Percentiles rank a stretch among this genome's conserved stretches.
phyloP scores from a whole-genome alignment of 2,113 vertebrate genomes.

The Chunga burmeisteri region DNA sequence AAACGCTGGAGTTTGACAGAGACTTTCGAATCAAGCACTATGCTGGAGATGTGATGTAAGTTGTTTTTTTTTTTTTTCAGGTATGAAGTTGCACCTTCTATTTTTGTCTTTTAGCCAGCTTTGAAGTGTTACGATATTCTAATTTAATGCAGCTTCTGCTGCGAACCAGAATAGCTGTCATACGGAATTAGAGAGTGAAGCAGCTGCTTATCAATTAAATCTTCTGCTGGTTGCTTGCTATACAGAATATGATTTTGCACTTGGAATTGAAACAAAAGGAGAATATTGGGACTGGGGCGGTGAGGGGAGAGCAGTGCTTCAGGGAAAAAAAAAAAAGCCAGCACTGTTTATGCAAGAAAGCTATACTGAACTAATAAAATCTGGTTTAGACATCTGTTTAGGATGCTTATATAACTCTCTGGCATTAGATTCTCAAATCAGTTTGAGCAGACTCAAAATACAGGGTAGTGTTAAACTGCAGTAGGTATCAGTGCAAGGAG shows the following conservation, averaged over 20 bases:
- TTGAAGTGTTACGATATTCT: not conserved
- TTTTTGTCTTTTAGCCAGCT: not conserved
- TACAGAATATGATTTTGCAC: not conserved
- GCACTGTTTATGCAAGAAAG: not conserved
- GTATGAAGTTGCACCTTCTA: not conserved
- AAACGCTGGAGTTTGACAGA: conserved; percentile 91
- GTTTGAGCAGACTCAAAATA: not conserved
- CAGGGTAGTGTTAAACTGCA: not conserved
- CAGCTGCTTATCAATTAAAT: not conserved
- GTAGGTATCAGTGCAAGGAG: not conserved
- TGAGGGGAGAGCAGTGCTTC: not conserved
- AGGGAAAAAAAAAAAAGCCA: not conserved
- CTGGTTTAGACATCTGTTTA: not conserved
- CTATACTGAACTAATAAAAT: not conserved
- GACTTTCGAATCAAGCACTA: conserved; percentile 96
- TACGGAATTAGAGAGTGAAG: not conserved
- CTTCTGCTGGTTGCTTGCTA: not conserved
- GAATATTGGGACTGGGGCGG: not conserved
- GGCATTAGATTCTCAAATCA: not conserved
- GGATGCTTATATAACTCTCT: not conserved
- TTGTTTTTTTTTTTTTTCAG: not conserved
- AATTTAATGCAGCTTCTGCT: not conserved
- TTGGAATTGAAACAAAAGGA: not conserved
- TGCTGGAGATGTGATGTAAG: conserved; percentile 93
- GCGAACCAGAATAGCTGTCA: not conserved